phyloP scores from a whole-genome alignment of 2,888 invertebrate genomes.

The Chymomyza fuscimana region DNA sequence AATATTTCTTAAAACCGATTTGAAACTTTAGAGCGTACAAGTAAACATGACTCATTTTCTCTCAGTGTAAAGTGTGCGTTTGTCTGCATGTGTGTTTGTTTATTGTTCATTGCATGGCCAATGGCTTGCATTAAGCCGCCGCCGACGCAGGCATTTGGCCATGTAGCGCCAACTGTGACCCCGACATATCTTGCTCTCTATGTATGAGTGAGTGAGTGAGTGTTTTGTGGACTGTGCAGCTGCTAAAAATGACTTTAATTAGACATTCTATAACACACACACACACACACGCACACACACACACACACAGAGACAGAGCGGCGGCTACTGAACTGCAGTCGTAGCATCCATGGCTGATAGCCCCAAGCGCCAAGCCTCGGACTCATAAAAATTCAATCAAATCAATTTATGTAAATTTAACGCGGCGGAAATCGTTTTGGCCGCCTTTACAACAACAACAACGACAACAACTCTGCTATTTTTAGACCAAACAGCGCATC shows the following conservation, averaged over 20 bases:
- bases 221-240: slow-evolving; percentile 35
- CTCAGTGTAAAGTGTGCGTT: slow-evolving; percentile 6
- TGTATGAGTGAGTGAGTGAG: background rate
- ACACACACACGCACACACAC: background rate
- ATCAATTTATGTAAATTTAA: slow-evolving; percentile 80
- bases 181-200: slow-evolving; percentile 23
- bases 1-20: no score
- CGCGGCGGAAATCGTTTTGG: slow-evolving; percentile 52
- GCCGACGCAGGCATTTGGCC: slow-evolving; percentile 27
- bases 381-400: slow-evolving; percentile 80
- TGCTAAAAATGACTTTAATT: slow-evolving; percentile 70
- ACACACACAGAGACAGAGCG: background rate
- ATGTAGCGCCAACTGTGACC: slow-evolving; percentile 73
- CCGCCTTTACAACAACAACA: slow-evolving; percentile 7
- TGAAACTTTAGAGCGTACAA: no score
- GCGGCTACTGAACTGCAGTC: background rate
- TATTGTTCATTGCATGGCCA: slow-evolving; percentile 35
- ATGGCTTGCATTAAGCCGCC: slow-evolving; percentile 49
- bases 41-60: background rate
- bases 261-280: slow-evolving; percentile 36
- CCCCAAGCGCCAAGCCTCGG: slow-evolving; percentile 4
- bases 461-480: background rate
- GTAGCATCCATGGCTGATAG: background rate
- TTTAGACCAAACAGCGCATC: background rate
- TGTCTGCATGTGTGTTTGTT: slow-evolving; percentile 17